phyloP scores from a whole-genome alignment of 2,888 invertebrate species.

The Chaitophorus viminalis region DNA sequence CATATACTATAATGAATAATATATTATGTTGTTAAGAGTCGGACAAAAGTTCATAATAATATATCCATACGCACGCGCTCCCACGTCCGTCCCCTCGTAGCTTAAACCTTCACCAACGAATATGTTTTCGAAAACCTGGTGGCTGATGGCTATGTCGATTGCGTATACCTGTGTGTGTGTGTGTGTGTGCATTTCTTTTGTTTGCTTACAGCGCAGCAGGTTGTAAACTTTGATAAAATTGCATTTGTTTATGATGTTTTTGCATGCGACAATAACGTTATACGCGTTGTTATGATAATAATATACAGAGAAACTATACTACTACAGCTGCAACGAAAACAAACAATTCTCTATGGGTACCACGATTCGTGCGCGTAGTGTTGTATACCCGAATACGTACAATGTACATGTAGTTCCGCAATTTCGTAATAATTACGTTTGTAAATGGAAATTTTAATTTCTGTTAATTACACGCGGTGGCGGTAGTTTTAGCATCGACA shows the following conservation, averaged over 20 bases:
- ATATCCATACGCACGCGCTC: not conserved
- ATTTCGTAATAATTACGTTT: not conserved
- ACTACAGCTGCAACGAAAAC: too few species aligned
- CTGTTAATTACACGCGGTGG: not conserved
- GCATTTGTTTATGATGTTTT: constrained; percentile 14
- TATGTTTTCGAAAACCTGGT: not conserved
- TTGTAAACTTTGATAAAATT: constrained; percentile 1
- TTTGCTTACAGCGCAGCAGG: not conserved
- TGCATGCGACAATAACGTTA: constrained; percentile 13
- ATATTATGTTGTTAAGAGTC: too few species aligned
- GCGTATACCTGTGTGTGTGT: too few species aligned
- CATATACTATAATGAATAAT: too few species aligned
- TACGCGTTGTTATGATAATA: too few species aligned
- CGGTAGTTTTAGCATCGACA: not conserved
- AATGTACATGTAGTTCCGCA: not conserved
- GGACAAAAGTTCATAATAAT: too few species aligned
- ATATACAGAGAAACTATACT: too few species aligned
- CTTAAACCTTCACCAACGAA: not conserved
- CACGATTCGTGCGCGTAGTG: not conserved
- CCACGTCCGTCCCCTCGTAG: not conserved
- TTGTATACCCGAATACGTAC: not conserved
- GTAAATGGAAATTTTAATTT: not conserved
- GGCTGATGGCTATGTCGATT: too few species aligned
- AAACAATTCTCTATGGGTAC: not conserved
- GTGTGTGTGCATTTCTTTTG: not conserved